phyloP scores from a whole-genome alignment of 2,888 invertebrate species.

The Zhuqinia jingwanae region DNA sequence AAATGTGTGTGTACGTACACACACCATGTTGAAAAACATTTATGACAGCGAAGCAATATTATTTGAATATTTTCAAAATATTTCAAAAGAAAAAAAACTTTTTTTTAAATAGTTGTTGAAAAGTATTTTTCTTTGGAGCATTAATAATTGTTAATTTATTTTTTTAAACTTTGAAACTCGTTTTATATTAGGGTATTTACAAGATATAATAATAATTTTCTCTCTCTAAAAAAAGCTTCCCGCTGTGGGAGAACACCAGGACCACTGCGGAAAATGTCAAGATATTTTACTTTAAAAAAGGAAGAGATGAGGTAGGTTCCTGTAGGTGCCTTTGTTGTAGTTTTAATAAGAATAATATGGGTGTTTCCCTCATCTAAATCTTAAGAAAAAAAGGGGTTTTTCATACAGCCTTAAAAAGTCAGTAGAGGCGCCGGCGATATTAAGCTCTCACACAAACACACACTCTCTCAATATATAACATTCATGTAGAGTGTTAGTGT shows the following conservation, averaged over 20 bases:
- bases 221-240: conserved; percentile 30
- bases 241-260: conserved; percentile 50
- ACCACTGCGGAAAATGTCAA: conserved; percentile 48
- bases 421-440: conserved; percentile 50
- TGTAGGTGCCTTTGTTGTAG: conserved; percentile 45
- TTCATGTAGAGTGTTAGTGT: conserved; percentile 6
- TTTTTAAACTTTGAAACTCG: conserved; percentile 59
- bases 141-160: conserved; percentile 65
- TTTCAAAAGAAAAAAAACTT: conserved; percentile 42
- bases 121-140: conserved; percentile 38
- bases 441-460: too few species aligned
- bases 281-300: conserved; percentile 45
- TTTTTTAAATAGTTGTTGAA: conserved; percentile 55
- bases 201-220: too few species aligned
- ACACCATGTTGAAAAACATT: conserved; percentile 11
- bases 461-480: background rate
- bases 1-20: background rate
- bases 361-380: conserved; percentile 66
- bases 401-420: conserved; percentile 23
- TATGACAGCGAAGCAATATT: background rate
- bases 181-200: conserved; percentile 58
- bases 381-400: conserved; percentile 41
- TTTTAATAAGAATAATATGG: conserved; percentile 55
- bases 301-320: conserved; percentile 1
- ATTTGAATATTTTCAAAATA: conserved; percentile 55